These are phyloP conservation scores for Pogonocichla stellata DNA, from an alignment of 2,113 vertebrate genomes.

Conservation along the genomic window DNA sequence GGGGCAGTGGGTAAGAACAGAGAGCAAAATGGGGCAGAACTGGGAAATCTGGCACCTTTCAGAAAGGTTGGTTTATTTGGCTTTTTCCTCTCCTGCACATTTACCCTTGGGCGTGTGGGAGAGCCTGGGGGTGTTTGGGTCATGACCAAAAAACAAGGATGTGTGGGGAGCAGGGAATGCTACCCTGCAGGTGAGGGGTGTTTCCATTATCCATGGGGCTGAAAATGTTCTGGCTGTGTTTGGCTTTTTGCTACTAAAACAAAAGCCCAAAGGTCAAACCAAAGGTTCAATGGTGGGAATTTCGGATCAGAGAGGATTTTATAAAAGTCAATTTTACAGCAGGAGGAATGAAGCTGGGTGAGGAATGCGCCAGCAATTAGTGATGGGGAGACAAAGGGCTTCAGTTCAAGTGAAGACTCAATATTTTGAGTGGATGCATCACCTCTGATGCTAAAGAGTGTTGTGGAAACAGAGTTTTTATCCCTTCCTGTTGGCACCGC, in stretches of 20 bases:
- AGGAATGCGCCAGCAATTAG: neutral
- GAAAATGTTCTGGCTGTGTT: neutral
- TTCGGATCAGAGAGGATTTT: neutral
- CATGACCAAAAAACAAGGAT: neutral
- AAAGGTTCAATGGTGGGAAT: neutral
- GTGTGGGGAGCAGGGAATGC: neutral
- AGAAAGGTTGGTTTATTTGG: neutral
- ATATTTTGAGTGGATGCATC: neutral
- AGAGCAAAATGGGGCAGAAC: neutral
- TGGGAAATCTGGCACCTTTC: fast-evolving
- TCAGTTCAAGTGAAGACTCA: neutral
- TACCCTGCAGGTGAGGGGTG: neutral
- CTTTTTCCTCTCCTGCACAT: neutral
- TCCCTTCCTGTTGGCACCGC: neutral
- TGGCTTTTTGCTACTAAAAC: neutral
- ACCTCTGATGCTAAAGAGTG: neutral
- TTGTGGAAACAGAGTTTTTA: neutral
- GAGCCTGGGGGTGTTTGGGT: neutral
- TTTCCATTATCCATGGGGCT: fast-evolving
- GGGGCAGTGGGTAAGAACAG: neutral
- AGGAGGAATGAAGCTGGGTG: neutral
- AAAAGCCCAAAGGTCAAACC: neutral
- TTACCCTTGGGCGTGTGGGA: fast-evolving
- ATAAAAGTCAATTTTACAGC: neutral
- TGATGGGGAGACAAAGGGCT: neutral